These are phyloP conservation scores for Orius laevigatus DNA, from an alignment of 1,140 invertebrate genomes.

Conservation along the genomic window DNA sequence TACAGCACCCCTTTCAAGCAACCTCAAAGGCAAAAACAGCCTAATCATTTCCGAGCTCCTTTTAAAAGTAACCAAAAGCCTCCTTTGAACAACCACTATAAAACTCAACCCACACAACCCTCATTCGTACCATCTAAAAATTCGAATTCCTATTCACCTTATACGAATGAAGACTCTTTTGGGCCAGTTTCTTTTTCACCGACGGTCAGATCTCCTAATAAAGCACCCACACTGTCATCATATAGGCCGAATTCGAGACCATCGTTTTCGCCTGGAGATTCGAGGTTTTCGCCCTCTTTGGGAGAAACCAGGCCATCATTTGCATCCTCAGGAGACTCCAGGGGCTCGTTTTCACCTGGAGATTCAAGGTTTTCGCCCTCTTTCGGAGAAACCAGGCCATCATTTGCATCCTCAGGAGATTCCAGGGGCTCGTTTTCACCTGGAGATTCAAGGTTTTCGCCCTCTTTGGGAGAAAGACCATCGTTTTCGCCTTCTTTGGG, in stretches of 20 bases:
- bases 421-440: not conserved
- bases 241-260: slow-evolving; percentile 2
- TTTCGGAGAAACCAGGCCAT: too few species aligned
- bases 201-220: too few species aligned
- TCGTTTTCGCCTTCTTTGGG: not conserved
- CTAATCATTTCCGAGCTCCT: not conserved
- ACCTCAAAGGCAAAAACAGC: not conserved
- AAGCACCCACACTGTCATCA: too few species aligned
- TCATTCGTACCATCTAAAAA: not conserved
- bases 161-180: not conserved
- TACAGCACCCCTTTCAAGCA: not conserved
- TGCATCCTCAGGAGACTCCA: not conserved
- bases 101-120: not conserved
- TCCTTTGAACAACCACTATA: not conserved
- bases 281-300: too few species aligned
- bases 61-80: not conserved
- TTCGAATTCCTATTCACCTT: not conserved
- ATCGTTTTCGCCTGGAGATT: not conserved
- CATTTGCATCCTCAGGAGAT: slow-evolving; percentile 1
- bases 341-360: not conserved
- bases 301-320: too few species aligned
- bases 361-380: too few species aligned
- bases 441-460: too few species aligned
- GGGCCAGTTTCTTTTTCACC: too few species aligned
- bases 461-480: too few species aligned